Conservation (phyloP, 2,888 invertebrate genomes). For the Isoperla grammatica region DNA sequence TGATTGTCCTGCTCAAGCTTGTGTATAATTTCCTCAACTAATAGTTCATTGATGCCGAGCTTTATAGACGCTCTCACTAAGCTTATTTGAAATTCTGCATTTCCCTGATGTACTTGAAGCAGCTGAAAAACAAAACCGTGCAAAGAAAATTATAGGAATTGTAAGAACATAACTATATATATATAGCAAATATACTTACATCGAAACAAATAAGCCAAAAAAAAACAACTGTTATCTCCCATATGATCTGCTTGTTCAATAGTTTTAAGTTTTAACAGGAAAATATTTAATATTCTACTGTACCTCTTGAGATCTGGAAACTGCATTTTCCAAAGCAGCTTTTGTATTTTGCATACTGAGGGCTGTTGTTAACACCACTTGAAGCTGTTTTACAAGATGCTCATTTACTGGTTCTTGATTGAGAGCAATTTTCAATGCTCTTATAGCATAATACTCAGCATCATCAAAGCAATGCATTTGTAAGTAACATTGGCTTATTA, state of each 20-base stretch:
- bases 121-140: too few relatives aligned
- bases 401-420: conserved; percentile 38
- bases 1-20: conserved; percentile 39
- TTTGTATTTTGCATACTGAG: conserved; percentile 44
- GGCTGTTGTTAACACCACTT: conserved; percentile 42
- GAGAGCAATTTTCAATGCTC: conserved; percentile 40
- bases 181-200: too few relatives aligned
- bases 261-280: too few relatives aligned
- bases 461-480: conserved; percentile 50
- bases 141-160: conserved; percentile 8
- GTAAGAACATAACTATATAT: too few relatives aligned
- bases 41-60: conserved; percentile 40
- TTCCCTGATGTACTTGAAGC: conserved; percentile 1
- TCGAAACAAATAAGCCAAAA: too few relatives aligned
- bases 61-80: conserved; percentile 43
- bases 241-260: too few relatives aligned
- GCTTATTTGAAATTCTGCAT: conserved; percentile 31
- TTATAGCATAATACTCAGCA: conserved; percentile 43
- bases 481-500: conserved; percentile 36
- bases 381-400: conserved; percentile 37
- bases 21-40: conserved; percentile 40
- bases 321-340: conserved; percentile 51
- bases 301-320: conserved; percentile 44
- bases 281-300: too few relatives aligned
- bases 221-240: too few relatives aligned